phyloP scores from a whole-genome alignment of 2,797 vertebrate species.

The Huso huso region DNA sequence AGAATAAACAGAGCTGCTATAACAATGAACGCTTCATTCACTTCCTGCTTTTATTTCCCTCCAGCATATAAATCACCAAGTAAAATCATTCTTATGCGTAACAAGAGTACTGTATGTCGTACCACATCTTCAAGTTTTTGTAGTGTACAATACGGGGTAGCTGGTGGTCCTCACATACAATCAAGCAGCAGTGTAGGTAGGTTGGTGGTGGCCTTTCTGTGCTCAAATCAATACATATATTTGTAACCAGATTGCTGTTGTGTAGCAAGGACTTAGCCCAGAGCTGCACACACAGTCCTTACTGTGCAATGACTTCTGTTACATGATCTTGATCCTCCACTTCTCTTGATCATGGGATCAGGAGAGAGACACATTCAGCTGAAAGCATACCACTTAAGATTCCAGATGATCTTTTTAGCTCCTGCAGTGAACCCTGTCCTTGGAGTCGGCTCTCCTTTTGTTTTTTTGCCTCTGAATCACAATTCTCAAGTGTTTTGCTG shows the following conservation, averaged over 20 bases:
- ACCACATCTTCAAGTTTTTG: no score
- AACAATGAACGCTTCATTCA: no score
- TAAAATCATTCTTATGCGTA: no score
- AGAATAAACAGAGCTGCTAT: no score
- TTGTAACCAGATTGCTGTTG: constrained; percentile 18
- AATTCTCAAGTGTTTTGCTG: no score
- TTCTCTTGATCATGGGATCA: constrained; percentile 10
- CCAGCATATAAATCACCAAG: no score
- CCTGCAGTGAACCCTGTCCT: constrained; percentile 25
- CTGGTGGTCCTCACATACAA: constrained; percentile 21
- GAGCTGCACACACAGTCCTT: constrained; percentile 19
- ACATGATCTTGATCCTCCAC: constrained; percentile 18
- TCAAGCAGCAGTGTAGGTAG: constrained; percentile 18
- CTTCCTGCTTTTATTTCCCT: no score
- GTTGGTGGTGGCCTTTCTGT: not conserved
- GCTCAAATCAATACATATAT: constrained; percentile 23
- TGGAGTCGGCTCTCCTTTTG: constrained; percentile 28
- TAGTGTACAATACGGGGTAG: no score
- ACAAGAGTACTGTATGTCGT: no score
- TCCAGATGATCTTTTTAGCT: constrained; percentile 16
- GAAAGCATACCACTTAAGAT: not conserved
- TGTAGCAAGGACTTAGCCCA: constrained; percentile 20
- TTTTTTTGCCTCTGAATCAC: constrained; percentile 42
- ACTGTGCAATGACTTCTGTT: constrained; percentile 26
- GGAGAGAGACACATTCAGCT: constrained; percentile 6